Evolutionary conservation across 2,888 invertebrate species (phyloP).

Genomic region (Phortica okadai): DNA sequence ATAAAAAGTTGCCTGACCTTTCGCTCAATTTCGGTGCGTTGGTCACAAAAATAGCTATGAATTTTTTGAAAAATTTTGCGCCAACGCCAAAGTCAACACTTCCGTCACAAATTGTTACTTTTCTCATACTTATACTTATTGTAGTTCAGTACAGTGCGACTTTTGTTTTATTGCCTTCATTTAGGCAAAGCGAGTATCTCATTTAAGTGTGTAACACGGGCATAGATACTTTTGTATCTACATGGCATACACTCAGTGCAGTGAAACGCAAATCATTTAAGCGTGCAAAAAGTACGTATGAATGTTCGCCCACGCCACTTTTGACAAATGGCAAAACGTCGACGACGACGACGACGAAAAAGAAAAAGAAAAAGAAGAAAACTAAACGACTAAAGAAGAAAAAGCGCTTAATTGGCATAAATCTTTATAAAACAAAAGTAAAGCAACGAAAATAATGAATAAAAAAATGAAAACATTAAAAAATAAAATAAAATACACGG

Average conservation of each 20-base stretch:
- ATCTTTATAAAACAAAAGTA: slow-evolving; percentile 60
- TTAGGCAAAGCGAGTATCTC: too few species aligned
- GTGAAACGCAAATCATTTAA: slow-evolving; percentile 21
- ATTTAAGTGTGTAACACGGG: background rate
- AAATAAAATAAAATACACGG: slow-evolving; percentile 9
- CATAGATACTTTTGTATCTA: slow-evolving; percentile 10
- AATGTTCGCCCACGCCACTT: too few species aligned
- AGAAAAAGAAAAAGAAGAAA: background rate
- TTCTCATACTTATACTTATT: too few species aligned
- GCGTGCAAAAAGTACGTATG: too few species aligned
- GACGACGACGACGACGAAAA: background rate
- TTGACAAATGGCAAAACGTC: too few species aligned
- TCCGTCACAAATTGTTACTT: too few species aligned
- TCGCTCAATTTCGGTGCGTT: background rate
- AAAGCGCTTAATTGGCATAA: slow-evolving; percentile 61
- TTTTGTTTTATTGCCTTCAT: too few species aligned
- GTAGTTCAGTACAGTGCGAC: too few species aligned
- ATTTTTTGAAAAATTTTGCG: too few species aligned
- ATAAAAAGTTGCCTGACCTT: background rate
- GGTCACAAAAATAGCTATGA: background rate
- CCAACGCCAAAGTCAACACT: too few species aligned
- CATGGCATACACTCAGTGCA: background rate
- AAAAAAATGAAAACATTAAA: slow-evolving; percentile 53
- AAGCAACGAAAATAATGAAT: background rate
- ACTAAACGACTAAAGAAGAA: background rate